Base-by-base conservation (phyloP, 2,113 vertebrate genomes). In the Nothobranchius kuhntae region DNA sequence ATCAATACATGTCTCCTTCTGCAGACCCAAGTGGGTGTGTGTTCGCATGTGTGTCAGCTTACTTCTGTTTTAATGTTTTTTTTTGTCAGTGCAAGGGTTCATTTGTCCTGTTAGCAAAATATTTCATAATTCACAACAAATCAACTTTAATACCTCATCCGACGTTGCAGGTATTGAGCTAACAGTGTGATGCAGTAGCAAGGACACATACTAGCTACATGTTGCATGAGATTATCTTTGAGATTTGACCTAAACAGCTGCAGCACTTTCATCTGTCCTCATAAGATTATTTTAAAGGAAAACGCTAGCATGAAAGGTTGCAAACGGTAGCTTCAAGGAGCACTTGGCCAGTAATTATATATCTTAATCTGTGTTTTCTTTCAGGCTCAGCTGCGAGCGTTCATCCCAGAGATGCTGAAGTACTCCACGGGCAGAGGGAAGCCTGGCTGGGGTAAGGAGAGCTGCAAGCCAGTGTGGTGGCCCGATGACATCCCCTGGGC, bases 321-420 rank as follows among this genome's bases (percentile, higher is more conserved):
- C 30, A 30, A 4, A 4, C 2, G 30, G 2, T 30, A 30, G 2
- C 30, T 30, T 30, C 30, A 4, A 30, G 4, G 30, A 30, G 30
- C 30, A 30, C 30, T 30, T 4, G 30, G 30, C 38, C 38, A 1
- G 2, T 40, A 40, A 40, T 40, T 40, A 40, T 6, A 8, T 40
- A 1, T 40, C 6, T 40, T 1, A 40, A 40, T 40, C 9, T 40
- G 42, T 57, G 36, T 3, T 66, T 2, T 53, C 57, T 72, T 85
- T 3, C 82, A 99, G 98, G 98, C 98, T 14, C 98, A 99, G 89
- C 92, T 99, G 45, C 93, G 98, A 79, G 98, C 98, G 1, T 99
- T 99, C 91, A 99, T 99, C 90, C 98, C 98, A 0, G 98, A 99
- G 88, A 99, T 99, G 98, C 92, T 99, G 79, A 99, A 99, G 80